phyloP scores from a whole-genome alignment of 2,113 vertebrate genomes.

The Butastur rufipennis region DNA sequence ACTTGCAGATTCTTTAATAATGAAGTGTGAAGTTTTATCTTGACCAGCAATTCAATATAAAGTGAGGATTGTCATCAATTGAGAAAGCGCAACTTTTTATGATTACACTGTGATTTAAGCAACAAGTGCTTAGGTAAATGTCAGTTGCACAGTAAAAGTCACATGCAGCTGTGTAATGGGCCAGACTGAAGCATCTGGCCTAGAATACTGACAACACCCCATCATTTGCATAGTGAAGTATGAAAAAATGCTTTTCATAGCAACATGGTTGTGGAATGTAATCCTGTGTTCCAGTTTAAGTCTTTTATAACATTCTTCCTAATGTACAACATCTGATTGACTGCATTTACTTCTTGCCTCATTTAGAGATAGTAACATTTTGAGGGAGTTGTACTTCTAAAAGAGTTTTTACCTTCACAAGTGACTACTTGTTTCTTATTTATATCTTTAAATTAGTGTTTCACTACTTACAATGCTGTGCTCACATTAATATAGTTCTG shows the following conservation, averaged over 20 bases:
- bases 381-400: not conserved
- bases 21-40: not conserved
- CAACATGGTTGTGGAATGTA: not conserved
- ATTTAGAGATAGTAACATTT: not conserved
- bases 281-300: not conserved
- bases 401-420: slow-evolving; percentile 11
- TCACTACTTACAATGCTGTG: not conserved
- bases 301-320: not conserved
- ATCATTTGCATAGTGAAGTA: not conserved
- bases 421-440: not conserved
- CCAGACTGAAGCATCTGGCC: not conserved
- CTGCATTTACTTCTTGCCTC: not conserved
- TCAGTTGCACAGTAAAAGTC: not conserved
- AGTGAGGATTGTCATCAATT: not conserved
- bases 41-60: not conserved
- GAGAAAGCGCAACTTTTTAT: not conserved
- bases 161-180: not conserved
- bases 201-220: not conserved
- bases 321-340: not conserved
- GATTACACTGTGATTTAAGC: not conserved
- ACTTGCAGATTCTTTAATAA: not conserved
- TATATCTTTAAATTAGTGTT: not conserved
- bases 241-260: not conserved
- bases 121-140: not conserved
- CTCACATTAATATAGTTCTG: not conserved